These are phyloP conservation scores for Natator depressus DNA, from an alignment of 2,113 vertebrate genomes.

Conservation along the genomic window DNA sequence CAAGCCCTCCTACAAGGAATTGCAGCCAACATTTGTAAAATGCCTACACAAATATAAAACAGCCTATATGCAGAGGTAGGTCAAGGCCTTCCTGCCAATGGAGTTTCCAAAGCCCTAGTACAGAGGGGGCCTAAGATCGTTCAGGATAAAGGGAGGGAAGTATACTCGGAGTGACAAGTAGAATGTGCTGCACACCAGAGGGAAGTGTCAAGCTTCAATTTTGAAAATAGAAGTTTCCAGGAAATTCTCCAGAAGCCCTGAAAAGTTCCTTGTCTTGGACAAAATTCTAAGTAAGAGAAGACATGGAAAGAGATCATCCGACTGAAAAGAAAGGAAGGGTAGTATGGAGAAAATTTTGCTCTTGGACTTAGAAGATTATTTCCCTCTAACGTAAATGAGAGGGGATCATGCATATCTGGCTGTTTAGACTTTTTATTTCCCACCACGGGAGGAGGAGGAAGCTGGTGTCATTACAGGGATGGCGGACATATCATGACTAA, in stretches of 20 bases:
- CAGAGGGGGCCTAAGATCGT: rapidly evolving
- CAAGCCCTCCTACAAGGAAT: not conserved
- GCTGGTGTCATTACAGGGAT: not conserved
- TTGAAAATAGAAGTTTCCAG: not conserved
- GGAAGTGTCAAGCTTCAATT: not conserved
- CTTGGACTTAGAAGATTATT: not conserved
- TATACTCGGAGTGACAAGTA: not conserved
- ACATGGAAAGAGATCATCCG: not conserved
- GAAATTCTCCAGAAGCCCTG: not conserved
- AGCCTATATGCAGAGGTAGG: rapidly evolving
- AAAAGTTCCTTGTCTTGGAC: no score
- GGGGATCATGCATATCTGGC: not conserved
- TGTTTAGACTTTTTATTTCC: not conserved
- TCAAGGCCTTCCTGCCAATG: rapidly evolving
- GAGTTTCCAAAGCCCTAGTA: rapidly evolving
- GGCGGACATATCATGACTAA: not conserved
- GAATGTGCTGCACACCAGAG: not conserved
- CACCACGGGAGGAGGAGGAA: not conserved
- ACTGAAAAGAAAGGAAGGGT: not conserved
- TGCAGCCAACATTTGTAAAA: not conserved
- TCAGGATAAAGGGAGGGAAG: rapidly evolving
- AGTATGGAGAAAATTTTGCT: not conserved
- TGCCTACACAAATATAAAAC: not conserved
- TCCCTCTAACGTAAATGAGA: not conserved
- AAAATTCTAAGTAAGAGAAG: not conserved